These are phyloP conservation scores for Nothobranchius furzeri DNA, from an alignment of 2,113 vertebrate genomes.

Conservation along the genomic window DNA sequence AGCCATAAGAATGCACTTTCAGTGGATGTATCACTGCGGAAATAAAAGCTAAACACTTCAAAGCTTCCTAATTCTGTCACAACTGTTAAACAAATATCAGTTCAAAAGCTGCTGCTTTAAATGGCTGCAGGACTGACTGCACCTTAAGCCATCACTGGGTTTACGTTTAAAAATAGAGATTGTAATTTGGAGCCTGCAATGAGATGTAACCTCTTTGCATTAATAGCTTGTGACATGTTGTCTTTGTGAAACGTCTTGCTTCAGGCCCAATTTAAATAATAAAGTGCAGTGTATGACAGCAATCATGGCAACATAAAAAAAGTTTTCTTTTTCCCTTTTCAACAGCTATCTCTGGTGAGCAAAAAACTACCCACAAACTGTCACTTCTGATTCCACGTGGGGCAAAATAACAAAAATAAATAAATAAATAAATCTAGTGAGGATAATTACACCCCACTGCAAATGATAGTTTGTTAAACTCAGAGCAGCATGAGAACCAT, in stretches of 20 bases:
- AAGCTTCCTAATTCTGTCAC: slow-evolving; percentile 56
- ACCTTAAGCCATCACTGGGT: slow-evolving; percentile 23
- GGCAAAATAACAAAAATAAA: slow-evolving; percentile 4
- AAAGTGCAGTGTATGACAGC: slow-evolving; percentile 32
- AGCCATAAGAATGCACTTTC: slow-evolving; percentile 30
- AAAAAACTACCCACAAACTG: slow-evolving; percentile 8
- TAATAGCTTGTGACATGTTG: slow-evolving; percentile 56
- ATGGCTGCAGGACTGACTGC: slow-evolving; percentile 22
- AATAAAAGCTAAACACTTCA: slow-evolving; percentile 55
- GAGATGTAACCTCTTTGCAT: slow-evolving; percentile 40
- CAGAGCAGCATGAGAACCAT: slow-evolving; percentile 20
- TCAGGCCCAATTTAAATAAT: slow-evolving; percentile 39
- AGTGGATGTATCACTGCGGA: slow-evolving; percentile 27
- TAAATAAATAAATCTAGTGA: too few species aligned
- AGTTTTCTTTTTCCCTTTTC: not conserved
- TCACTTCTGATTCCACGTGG: slow-evolving; percentile 8
- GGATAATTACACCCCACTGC: slow-evolving; percentile 18
- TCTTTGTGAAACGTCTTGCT: slow-evolving; percentile 45
- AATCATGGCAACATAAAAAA: slow-evolving; percentile 8
- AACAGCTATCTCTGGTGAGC: slow-evolving; percentile 12
- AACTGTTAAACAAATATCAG: slow-evolving; percentile 48
- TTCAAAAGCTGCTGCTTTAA: slow-evolving; percentile 42
- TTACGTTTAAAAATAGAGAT: slow-evolving; percentile 56
- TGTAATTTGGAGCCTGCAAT: slow-evolving; percentile 26
- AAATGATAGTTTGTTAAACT: slow-evolving; percentile 33